Conservation (phyloP, 2,888 invertebrate species). For the Xestoiulus laeticollis region DNA sequence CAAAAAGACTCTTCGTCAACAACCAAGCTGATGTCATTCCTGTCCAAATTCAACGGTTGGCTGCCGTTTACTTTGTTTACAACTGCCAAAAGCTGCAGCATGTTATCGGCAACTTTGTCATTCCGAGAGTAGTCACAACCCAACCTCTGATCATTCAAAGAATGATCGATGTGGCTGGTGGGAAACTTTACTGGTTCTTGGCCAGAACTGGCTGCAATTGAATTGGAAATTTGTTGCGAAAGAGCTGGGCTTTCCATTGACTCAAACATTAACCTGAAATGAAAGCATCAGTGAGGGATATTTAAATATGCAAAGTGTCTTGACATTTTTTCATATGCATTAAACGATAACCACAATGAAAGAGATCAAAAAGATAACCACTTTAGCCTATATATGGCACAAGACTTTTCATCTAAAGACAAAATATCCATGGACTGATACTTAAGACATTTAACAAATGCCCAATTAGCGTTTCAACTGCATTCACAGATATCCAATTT, state of each 20-base stretch:
- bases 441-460: not conserved
- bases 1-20: conserved; percentile 62
- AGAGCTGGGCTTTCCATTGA: not conserved
- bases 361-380: too few relatives aligned
- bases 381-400: too few relatives aligned
- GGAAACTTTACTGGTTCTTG: not conserved
- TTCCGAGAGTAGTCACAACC: not conserved
- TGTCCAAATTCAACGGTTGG: conserved; percentile 53
- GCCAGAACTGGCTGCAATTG: conserved; percentile 20
- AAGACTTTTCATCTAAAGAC: too few relatives aligned
- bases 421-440: not conserved
- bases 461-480: not conserved
- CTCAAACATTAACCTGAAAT: conserved; percentile 14
- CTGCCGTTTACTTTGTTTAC: conserved; percentile 49
- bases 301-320: not conserved
- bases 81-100: conserved; percentile 49
- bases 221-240: conserved; percentile 39
- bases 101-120: conserved; percentile 29
- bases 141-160: not conserved
- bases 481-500: not conserved
- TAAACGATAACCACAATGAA: too few relatives aligned
- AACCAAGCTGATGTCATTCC: conserved; percentile 61
- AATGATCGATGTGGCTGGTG: not conserved
- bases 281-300: not conserved
- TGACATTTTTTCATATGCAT: too few relatives aligned